Base-by-base conservation (phyloP, 2,888 invertebrate species). In the Adelognathus sp. region DNA sequence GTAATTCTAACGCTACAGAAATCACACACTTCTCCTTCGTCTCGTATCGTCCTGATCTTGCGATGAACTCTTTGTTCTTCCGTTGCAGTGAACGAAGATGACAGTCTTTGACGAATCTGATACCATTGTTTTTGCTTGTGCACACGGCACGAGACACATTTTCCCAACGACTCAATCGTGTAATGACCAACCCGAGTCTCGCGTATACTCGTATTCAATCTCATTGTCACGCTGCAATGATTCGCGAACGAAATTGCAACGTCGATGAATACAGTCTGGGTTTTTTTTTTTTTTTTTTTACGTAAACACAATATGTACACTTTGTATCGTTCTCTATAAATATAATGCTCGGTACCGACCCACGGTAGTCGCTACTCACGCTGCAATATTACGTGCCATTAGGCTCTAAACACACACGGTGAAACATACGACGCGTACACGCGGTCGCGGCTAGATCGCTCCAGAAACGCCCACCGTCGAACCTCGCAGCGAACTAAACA, bases 401-500 rank as follows among this genome's bases (percentile, higher is more conserved):
- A 75, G 67, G 71, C 64, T 75, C 67, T 67, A 75, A 79, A 54
- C 79, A 58, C 69, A 46, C 41, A 76, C 29, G 66, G 9, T 64
- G 60, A n/a, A n/a, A n/a, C n/a, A n/a, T 61, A 50, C 52, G n/a
- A n/a, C n/a, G n/a, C n/a, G n/a, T n/a, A 70, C 71, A 61, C 70
- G 67, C 74, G 56, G 56, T 71, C 77, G n/a, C n/a, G 18, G 60
- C 67, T 70, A 73, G 60, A 44, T 39, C 63, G 74, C 71, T 75
- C 54, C 67, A 75, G 61, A 67, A 64, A 79, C 79, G 79, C 79
- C 79, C 71, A 79, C 79, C 11, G n/a, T 73, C 31, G 54, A 78
- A 77, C 79, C 18, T 77, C 86, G 81, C 83, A 24, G 70, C 75
- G n/a, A 84, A 86, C 90, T 89, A 90, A 91, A 90, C 90, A 90